A percentile compares a stretch with the other conserved stretches of the same genome.
Conservation (phyloP, 2,113 vertebrate genomes). For the Menura novaehollandiae region DNA sequence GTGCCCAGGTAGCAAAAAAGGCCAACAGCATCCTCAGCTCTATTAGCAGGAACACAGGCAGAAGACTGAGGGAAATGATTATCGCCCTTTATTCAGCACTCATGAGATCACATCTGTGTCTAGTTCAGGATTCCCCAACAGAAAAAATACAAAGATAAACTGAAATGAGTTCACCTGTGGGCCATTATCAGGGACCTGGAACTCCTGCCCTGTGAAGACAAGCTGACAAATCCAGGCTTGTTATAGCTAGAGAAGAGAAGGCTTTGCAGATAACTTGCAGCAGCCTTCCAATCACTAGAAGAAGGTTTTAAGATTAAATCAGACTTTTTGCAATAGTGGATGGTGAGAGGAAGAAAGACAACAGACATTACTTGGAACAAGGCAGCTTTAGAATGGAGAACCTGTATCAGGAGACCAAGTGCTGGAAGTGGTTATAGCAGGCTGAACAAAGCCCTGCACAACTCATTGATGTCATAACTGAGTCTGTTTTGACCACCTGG, state of each 20-base stretch:
- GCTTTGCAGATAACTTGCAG: neutral
- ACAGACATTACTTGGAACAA: neutral
- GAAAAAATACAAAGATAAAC: neutral
- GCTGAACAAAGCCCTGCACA: neutral
- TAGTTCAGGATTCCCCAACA: neutral
- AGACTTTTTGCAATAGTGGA: neutral
- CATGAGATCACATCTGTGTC: neutral
- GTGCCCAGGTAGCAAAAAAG: neutral
- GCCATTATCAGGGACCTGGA: neutral
- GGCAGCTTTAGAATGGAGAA: neutral
- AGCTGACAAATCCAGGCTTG: neutral
- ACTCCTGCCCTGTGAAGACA: neutral
- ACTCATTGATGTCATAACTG: neutral
- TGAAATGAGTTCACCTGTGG: neutral
- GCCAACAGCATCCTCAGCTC: neutral
- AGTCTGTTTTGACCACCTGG: neutral
- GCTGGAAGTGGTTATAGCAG: neutral
- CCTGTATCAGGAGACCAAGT: neutral
- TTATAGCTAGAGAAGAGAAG: neutral
- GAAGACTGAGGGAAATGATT: neutral
- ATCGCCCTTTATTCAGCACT: neutral
- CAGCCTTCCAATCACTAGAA: neutral
- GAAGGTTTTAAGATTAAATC: neutral
- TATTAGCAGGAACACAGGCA: neutral
- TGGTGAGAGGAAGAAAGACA: neutral